Percentiles rank a stretch among this genome's conserved stretches.
phyloP scores from a whole-genome alignment of 2,888 invertebrate genomes.

The Toxonevra muliebris region DNA sequence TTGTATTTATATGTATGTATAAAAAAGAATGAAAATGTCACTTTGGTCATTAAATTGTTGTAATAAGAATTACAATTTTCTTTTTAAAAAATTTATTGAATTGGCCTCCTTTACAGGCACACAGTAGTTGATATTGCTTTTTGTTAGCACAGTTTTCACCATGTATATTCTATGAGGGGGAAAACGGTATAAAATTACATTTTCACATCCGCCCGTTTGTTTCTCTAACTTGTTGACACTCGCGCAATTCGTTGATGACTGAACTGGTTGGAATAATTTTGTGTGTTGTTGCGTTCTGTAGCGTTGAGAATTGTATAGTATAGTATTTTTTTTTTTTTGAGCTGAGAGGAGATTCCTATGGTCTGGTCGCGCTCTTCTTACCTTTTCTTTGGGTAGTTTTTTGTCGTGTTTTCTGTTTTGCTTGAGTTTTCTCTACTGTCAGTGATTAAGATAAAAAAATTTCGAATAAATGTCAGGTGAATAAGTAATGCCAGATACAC shows the following conservation, averaged over 20 bases:
- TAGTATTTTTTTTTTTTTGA: no score
- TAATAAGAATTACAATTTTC: no score
- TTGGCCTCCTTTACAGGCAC: no score
- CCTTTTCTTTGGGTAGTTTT: neutral
- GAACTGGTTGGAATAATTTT: constrained; percentile 26
- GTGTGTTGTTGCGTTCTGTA: constrained; percentile 27
- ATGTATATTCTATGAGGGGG: constrained; percentile 1
- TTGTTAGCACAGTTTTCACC: neutral
- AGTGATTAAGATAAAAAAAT: constrained; percentile 3
- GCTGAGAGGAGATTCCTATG: no score
- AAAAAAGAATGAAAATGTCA: no score
- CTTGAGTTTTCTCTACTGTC: constrained; percentile 15
- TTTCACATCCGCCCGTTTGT: neutral
- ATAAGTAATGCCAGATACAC: constrained; percentile 30
- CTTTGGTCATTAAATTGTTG: no score
- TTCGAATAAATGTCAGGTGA: constrained; percentile 30
- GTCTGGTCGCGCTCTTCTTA: no score
- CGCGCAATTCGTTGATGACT: constrained; percentile 39
- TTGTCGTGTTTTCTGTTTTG: neutral
- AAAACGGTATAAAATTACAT: neutral
- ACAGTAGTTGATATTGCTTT: no score
- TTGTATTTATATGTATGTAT: no score
- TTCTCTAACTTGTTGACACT: constrained; percentile 41
- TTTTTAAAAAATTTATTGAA: no score
- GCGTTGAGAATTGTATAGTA: neutral